Evolutionary conservation across 2,888 invertebrate genomes (phyloP).

Genomic region (Rhagonycha lutea): DNA sequence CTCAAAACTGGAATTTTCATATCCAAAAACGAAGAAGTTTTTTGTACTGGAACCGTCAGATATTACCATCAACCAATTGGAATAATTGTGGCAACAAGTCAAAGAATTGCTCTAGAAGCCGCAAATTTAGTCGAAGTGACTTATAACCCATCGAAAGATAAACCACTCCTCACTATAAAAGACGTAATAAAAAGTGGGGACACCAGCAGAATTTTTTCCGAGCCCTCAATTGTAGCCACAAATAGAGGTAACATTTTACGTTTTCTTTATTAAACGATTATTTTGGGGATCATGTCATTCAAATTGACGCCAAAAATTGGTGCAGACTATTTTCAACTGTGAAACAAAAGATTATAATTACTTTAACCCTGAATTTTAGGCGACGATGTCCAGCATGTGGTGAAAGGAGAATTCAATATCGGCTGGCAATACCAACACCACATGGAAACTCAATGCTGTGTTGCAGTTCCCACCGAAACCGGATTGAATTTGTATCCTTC

Average conservation of each 20-base stretch:
- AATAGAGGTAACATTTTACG: slow-evolving; percentile 38
- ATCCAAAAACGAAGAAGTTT: slow-evolving; percentile 52
- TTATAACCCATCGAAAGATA: slow-evolving; percentile 56
- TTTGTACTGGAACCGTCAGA: slow-evolving; percentile 57
- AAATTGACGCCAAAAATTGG: too few species aligned
- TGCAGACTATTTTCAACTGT: too few species aligned
- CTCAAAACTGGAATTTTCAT: slow-evolving; percentile 5
- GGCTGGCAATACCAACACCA: slow-evolving; percentile 73
- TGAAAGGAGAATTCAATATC: slow-evolving; percentile 62
- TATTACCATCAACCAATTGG: slow-evolving; percentile 76
- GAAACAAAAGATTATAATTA: too few species aligned
- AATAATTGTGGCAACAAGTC: slow-evolving; percentile 67
- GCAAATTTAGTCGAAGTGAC: slow-evolving; percentile 60
- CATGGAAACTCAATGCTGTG: not conserved
- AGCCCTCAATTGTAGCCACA: slow-evolving; percentile 45
- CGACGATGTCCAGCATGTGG: slow-evolving; percentile 54
- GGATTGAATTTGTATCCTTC: not conserved
- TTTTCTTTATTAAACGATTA: not conserved
- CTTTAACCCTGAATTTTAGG: too few species aligned
- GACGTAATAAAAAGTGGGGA: slow-evolving; percentile 57
- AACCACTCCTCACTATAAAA: slow-evolving; percentile 53
- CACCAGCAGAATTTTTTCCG: slow-evolving; percentile 52
- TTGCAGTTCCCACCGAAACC: not conserved
- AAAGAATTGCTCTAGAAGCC: slow-evolving; percentile 62
- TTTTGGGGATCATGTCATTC: not conserved